Evolutionary conservation across 2,888 invertebrate genomes (phyloP), one percentile per base, ranked within the genome.

Genomic region (Xylota sylvarum): DNA sequence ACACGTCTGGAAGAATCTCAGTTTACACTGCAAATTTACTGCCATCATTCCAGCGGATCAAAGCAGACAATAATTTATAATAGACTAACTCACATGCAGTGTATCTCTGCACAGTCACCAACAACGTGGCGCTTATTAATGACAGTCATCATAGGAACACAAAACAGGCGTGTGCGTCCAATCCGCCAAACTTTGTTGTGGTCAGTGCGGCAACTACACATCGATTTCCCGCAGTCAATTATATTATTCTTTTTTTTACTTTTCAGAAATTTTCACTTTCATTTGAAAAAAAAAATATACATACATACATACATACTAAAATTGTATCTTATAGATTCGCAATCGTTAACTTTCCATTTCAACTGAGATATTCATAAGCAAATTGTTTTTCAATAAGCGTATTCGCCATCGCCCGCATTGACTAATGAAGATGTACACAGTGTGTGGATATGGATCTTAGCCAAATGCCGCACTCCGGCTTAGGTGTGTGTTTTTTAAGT

Each of bases 221-320:
- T 73, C 73, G 74, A 81, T 81, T 74, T 80, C 50, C 73, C 58
- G 58, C 55, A 69, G 32, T 81, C 48, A 73, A 58, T 73, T 60
- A 81, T 43, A 17, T 62, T 56, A 5, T 14, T n/a, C 5, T 43
- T 76, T 70, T 62, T 48, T 58, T 73, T 14, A 79, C 65, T 80
- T 58, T 69, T 62, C 17, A 43, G 46, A 62, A 43, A 60, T 74
- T 74, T 82, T 77, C 58, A 82, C 82, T 82, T 82, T 82, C 82
- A 30, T 77, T 82, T 70, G 60, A 32, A 19, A 46, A n/a, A 37
- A 30, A 30, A 43, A 52, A n/a, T 23, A 23, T 23, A 23, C n/a
- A n/a, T n/a, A n/a, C n/a, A n/a, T n/a, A n/a, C n/a, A n/a, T n/a
- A n/a, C n/a, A n/a, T n/a, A n/a, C n/a, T 37, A 43, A 43, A 14